Conservation (phyloP, 2,797 vertebrate genomes). For the Enteromius argenteus region DNA sequence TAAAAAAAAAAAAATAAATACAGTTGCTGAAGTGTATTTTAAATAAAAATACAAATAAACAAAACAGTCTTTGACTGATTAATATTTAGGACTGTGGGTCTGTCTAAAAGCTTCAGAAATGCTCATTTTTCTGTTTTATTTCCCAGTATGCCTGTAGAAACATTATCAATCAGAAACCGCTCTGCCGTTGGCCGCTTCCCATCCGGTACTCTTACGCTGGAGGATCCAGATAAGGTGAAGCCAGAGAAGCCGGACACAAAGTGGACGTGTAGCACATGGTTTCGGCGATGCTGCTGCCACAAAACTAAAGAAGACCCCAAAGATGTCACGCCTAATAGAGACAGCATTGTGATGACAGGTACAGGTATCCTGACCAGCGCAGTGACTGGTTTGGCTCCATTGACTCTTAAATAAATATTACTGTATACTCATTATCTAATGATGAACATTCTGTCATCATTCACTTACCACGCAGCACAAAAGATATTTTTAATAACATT, state of each 20-base stretch:
- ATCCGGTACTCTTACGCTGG: conserved; percentile 62
- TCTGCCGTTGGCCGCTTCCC: conserved; percentile 76
- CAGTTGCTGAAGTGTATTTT: background rate
- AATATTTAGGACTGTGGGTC: background rate
- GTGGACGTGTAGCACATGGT: conserved; percentile 65
- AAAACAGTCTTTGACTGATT: too few relatives aligned
- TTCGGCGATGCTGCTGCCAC: conserved; percentile 64
- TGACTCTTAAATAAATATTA: background rate
- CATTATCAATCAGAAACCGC: conserved; percentile 59
- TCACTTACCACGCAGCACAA: background rate
- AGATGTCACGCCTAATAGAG: conserved; percentile 31
- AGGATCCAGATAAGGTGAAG: conserved; percentile 53
- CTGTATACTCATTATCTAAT: background rate
- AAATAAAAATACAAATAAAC: background rate
- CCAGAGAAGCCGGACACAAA: background rate
- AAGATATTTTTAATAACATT: background rate
- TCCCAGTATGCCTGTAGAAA: conserved; percentile 60
- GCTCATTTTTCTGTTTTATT: background rate
- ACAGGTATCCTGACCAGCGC: background rate
- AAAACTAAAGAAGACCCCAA: conserved; percentile 36
- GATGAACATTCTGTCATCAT: background rate
- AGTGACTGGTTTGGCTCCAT: background rate
- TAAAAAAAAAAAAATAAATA: background rate
- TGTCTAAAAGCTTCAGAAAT: background rate
- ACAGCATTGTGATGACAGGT: background rate